phyloP scores from a whole-genome alignment of 2,888 invertebrate species.

The Coenonympha arcania region DNA sequence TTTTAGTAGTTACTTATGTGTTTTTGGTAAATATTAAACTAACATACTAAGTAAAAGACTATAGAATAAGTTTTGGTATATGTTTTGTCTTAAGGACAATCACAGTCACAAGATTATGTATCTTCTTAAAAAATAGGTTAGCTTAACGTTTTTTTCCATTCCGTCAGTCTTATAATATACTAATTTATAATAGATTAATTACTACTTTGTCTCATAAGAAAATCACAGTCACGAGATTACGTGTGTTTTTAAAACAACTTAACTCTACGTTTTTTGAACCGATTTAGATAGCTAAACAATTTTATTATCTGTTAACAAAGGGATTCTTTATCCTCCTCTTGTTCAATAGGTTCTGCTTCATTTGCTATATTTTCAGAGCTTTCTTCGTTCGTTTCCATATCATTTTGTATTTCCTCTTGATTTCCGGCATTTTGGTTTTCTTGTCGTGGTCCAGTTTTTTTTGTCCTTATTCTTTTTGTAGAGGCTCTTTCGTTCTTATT shows the following conservation, averaged over 20 bases:
- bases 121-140: not conserved
- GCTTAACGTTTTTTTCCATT: not conserved
- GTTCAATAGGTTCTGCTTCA: not conserved
- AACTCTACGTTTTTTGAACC: not conserved
- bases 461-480: too few relatives aligned
- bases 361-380: not conserved
- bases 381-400: not conserved
- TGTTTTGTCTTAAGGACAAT: slow-evolving; percentile 2
- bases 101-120: slow-evolving; percentile 2
- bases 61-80: not conserved
- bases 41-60: not conserved
- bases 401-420: not conserved
- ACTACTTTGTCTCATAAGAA: not conserved
- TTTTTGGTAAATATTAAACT: not conserved
- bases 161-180: not conserved
- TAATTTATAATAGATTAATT: not conserved
- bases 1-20: not conserved
- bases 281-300: not conserved
- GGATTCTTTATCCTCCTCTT: not conserved
- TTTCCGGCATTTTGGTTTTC: not conserved
- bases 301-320: not conserved
- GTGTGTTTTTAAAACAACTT: slow-evolving; percentile 1
- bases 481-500: too few relatives aligned
- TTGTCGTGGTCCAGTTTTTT: too few relatives aligned
- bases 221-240: slow-evolving; percentile 2